phyloP scores from a whole-genome alignment of 2,797 vertebrate species.

The Acrossocheilus wenchowensis region DNA sequence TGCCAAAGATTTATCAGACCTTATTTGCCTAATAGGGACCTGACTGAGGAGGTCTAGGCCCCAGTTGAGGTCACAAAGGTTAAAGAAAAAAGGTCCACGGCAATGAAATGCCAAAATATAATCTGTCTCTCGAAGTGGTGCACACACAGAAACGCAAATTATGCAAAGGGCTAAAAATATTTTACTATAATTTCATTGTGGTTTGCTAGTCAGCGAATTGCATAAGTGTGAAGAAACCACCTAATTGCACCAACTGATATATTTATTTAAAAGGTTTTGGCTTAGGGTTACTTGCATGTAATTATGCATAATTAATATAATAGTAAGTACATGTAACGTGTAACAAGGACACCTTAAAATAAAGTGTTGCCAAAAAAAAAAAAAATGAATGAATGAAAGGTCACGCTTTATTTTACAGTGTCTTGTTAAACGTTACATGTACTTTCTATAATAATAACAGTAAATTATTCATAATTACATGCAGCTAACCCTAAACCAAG shows the following conservation, averaged over 20 bases:
- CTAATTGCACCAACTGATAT: neutral
- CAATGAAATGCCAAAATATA: slow-evolving; percentile 43
- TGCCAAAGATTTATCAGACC: slow-evolving; percentile 88
- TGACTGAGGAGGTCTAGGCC: slow-evolving; percentile 84
- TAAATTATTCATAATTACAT: neutral
- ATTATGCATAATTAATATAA: neutral
- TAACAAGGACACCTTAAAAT: neutral
- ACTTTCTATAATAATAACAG: neutral
- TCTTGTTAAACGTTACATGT: neutral
- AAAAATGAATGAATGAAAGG: neutral
- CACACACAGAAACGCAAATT: neutral
- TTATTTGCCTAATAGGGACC: slow-evolving; percentile 91
- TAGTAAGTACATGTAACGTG: neutral
- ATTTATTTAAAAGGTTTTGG: neutral
- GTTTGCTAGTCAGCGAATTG: neutral
- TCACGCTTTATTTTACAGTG: neutral
- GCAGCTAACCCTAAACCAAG: neutral
- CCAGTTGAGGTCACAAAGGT: slow-evolving; percentile 77
- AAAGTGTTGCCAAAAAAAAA: neutral
- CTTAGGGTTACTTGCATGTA: neutral
- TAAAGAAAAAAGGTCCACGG: slow-evolving; percentile 34
- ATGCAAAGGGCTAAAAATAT: neutral
- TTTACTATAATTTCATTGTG: neutral
- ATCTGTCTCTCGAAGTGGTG: slow-evolving; percentile 21
- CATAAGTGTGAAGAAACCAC: neutral